Conservation (phyloP, 2,888 invertebrate genomes). For the Temnothorax ravouxi region DNA sequence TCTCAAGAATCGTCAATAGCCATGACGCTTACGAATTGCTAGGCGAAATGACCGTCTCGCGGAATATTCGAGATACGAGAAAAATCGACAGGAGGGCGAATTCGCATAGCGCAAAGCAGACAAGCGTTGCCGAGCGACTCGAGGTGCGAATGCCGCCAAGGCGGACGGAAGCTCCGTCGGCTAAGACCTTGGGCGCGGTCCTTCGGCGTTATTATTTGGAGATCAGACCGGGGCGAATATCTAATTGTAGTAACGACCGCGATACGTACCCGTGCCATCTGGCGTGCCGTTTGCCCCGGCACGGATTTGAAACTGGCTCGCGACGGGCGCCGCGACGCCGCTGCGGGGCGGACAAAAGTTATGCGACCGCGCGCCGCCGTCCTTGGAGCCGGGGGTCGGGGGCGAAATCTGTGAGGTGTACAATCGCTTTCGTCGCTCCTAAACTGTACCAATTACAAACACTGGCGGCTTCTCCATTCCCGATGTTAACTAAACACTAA, state of each 20-base stretch:
- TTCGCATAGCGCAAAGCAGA: neutral
- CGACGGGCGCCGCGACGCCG: neutral
- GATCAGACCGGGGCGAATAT: slow-evolving; percentile 82
- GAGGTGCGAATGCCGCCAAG: slow-evolving; percentile 35
- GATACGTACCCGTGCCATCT: slow-evolving; percentile 83
- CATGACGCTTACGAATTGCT: neutral
- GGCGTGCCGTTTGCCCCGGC: slow-evolving; percentile 75
- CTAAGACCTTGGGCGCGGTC: slow-evolving; percentile 62
- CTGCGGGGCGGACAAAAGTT: slow-evolving; percentile 68
- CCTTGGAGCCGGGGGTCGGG: slow-evolving; percentile 65
- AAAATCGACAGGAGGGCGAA: neutral
- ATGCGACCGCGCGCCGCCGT: slow-evolving; percentile 50
- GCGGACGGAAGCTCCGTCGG: slow-evolving; percentile 29
- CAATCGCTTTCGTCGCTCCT: slow-evolving; percentile 83
- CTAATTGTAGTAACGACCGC: slow-evolving; percentile 84
- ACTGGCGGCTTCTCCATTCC: slow-evolving; percentile 83
- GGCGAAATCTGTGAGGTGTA: slow-evolving; percentile 84
- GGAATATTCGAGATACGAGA: neutral
- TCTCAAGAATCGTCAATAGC: neutral
- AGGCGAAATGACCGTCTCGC: neutral
- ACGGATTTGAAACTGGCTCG: slow-evolving; percentile 78
- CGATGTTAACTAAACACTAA: slow-evolving; percentile 85
- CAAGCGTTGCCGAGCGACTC: neutral
- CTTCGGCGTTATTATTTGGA: slow-evolving; percentile 82
- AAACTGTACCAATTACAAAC: slow-evolving; percentile 86